Evolutionary conservation across 2,888 invertebrate genomes (phyloP), one percentile per base, ranked within the genome.

Genomic region (Thalpophila matura): DNA sequence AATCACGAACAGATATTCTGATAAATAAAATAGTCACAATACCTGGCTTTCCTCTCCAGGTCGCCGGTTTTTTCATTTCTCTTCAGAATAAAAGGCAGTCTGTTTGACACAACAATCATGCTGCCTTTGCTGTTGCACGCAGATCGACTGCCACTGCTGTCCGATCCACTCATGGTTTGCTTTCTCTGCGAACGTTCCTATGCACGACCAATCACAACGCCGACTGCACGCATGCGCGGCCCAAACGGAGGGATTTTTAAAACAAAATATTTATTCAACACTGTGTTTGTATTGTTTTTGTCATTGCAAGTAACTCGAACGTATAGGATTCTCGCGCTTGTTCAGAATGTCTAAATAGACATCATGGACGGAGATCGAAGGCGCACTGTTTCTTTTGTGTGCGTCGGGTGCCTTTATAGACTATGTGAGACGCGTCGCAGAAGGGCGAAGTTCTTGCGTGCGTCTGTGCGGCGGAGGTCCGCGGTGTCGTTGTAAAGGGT

Each of bases 91-190:
- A 98, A 98, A 6, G 98, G 98, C 87, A 98, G 95, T 79, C 98
- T 96, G 93, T 98, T 98, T 76, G 98, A 98, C 64, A 98, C 98
- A 79, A 98, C 98, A 84, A 98, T 98, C 96, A 98, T 97, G 87
- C 97, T 97, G 79, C 97, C 97, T 82, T 96, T 96, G 85, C 95
- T 95, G 81, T 94, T 95, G 84, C 95, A 95, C 87, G 88, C 80
- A n/a, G 89, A 77, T 66, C 94, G 92, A 90, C 90, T 89, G 85
- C 20, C 72, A 80, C 87, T 79, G 68, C 79, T 83, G 63, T 77
- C 75, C 63, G 74, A 83, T 81, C 79, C 91, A 91, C 90, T 93
- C 95, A 94, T 94, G 81, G 88, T 90, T 72, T 77, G 78, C 74
- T 83, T 84, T 83, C 69, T 82, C 82, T 81, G 74, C 72, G 76